Conservation (phyloP, 2,888 invertebrate species). For the Gisinianus flammeolus region DNA sequence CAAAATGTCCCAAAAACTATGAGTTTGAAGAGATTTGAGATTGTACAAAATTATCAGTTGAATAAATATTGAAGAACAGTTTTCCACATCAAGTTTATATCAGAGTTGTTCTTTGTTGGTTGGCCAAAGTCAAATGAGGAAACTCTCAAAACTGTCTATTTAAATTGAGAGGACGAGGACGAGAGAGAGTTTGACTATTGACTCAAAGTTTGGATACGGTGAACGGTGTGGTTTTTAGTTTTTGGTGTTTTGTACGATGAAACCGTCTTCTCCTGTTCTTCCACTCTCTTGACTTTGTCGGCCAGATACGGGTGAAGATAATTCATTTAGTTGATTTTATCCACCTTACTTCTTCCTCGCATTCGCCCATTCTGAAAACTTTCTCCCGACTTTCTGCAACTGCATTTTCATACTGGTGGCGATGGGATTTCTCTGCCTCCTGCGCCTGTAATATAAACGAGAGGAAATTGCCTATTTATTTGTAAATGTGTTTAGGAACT, state of each 20-base stretch:
- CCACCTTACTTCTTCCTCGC: neutral
- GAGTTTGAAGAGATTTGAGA: too few species aligned
- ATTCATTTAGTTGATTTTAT: conserved; percentile 34
- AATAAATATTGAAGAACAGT: too few species aligned
- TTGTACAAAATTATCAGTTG: too few species aligned
- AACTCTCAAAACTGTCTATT: too few species aligned
- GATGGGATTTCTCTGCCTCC: too few species aligned
- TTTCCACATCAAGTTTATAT: too few species aligned
- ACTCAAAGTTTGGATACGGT: too few species aligned
- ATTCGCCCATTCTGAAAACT: neutral
- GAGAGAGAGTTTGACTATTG: neutral
- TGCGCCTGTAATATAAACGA: neutral
- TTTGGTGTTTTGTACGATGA: neutral
- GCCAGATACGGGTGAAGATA: conserved; percentile 34
- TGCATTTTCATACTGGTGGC: neutral
- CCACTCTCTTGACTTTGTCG: conserved; percentile 9
- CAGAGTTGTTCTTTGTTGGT: too few species aligned
- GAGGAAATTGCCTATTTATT: too few species aligned
- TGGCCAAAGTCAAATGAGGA: neutral
- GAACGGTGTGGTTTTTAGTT: conserved; percentile 16
- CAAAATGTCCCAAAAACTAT: too few species aligned
- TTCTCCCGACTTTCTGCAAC: neutral
- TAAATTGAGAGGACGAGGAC: neutral
- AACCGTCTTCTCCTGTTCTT: neutral
- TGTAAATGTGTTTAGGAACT: neutral